Percentiles rank a stretch among this genome's conserved stretches.
Evolutionary conservation across 2,113 vertebrate species (phyloP).

Genomic region (Cheilinus undulatus): DNA sequence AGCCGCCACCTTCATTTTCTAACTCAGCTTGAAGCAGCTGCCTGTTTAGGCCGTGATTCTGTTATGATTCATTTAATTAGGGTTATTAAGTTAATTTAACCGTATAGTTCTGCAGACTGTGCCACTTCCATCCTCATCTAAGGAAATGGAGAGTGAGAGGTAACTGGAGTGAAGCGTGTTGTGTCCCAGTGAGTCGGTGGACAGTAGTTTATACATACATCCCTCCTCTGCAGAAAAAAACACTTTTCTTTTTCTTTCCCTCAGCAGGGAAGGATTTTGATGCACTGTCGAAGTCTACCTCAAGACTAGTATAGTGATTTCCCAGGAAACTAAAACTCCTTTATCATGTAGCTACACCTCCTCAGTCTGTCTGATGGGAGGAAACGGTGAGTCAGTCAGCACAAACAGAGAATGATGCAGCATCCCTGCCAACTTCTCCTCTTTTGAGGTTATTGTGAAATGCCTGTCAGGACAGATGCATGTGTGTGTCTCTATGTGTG

Average conservation of each 20-base stretch:
- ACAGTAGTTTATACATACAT: constrained; percentile 37
- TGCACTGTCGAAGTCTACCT: constrained; percentile 35
- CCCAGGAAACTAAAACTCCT: constrained; percentile 49
- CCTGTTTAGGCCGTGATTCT: constrained; percentile 47
- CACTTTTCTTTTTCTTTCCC: constrained; percentile 28
- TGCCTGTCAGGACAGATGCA: constrained; percentile 11
- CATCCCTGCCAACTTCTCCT: constrained; percentile 43
- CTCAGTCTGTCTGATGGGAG: constrained; percentile 58
- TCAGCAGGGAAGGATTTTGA: constrained; percentile 32
- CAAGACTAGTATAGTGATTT: constrained; percentile 41
- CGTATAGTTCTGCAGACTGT: constrained; percentile 25
- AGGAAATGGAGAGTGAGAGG: constrained; percentile 27
- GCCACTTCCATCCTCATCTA: constrained; percentile 35
- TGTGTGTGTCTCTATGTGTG: not conserved
- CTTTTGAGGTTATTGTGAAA: constrained; percentile 8
- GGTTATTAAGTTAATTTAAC: constrained; percentile 43
- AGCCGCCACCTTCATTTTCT: constrained; percentile 44
- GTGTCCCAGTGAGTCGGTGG: constrained; percentile 15
- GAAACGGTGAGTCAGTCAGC: constrained; percentile 65
- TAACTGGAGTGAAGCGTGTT: constrained; percentile 24
- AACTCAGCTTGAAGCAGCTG: constrained; percentile 46
- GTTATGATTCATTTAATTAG: constrained; percentile 68
- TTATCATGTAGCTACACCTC: constrained; percentile 50
- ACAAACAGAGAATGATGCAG: constrained; percentile 50
- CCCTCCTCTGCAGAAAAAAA: constrained; percentile 14